Evolutionary conservation across 2,888 invertebrate genomes (phyloP).

Genomic region (Cyclophora albipunctata): DNA sequence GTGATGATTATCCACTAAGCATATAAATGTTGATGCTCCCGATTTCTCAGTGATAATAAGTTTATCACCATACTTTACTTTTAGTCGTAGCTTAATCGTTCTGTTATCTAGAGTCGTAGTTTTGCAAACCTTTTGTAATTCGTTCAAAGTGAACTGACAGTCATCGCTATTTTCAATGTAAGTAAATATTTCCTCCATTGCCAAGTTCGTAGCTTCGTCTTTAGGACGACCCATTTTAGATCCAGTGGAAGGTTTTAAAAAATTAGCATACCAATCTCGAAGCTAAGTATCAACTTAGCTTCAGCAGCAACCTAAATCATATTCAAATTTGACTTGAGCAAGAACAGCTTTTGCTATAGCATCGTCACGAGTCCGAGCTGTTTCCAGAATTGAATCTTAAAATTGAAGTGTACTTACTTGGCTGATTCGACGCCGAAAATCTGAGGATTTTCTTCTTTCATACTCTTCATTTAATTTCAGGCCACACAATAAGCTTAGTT

Average conservation of each 20-base stretch:
- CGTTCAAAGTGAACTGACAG: slow-evolving; percentile 11
- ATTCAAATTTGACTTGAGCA: slow-evolving; percentile 17
- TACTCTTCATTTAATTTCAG: slow-evolving; percentile 27
- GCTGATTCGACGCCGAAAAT: slow-evolving; percentile 22
- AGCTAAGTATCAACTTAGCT: slow-evolving; percentile 39
- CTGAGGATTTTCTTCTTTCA: slow-evolving; percentile 21
- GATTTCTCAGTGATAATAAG: slow-evolving; percentile 27
- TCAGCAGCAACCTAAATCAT: slow-evolving; percentile 24
- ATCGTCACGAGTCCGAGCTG: slow-evolving; percentile 17
- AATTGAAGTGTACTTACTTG: slow-evolving; percentile 24
- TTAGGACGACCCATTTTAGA: slow-evolving; percentile 34
- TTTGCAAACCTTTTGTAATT: slow-evolving; percentile 16
- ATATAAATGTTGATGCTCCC: slow-evolving; percentile 13
- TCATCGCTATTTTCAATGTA: slow-evolving; percentile 19
- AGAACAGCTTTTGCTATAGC: slow-evolving; percentile 26
- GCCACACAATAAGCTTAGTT: slow-evolving; percentile 30
- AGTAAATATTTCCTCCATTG: slow-evolving; percentile 30
- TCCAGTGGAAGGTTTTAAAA: slow-evolving; percentile 30
- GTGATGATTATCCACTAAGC: slow-evolving; percentile 2
- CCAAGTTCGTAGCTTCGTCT: slow-evolving; percentile 25
- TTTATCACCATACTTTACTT: slow-evolving; percentile 30
- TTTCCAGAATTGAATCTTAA: slow-evolving; percentile 7
- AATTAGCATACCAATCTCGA: slow-evolving; percentile 26
- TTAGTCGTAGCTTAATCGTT: slow-evolving; percentile 9
- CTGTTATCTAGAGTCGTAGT: neutral